Evolutionary conservation across 92 coral and sea anemone genomes (phyloP), one percentile per base, ranked within the genome.

Genomic region (Palythoa grandis): DNA sequence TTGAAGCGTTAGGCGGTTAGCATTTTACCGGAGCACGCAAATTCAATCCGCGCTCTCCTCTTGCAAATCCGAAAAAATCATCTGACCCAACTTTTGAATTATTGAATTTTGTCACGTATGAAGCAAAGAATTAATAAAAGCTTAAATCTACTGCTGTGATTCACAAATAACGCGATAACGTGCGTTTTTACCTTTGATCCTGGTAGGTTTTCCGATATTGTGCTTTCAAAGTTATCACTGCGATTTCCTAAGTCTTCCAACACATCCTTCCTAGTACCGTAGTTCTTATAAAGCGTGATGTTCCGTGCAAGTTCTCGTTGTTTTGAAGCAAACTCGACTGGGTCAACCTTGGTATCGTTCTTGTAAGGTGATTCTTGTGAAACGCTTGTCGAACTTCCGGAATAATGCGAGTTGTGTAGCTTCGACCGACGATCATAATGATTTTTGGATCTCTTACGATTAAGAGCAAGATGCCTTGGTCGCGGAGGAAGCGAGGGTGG

Each of bases 401-500:
- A 92, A 70, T 70, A 87, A 82, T 79, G 84, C 29, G 71, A 76
- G 43, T 83, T 87, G 70, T 78, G 89, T 37, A 70, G 68, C 38
- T 87, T 71, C 69, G 58, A 71, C 39, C 82, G 68, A 4, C 91
- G 88, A 19, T 83, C 71, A 22, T 89, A 78, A 70, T 86, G 88
- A 35, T 70, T 72, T 84, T 87, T 87, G 52, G 91, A 80, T 80
- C 85, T 66, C 24, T 80, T 80, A 47, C 82, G 52, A 8, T 58
- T 29, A 38, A 84, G 83, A 69, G 92, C 86, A 54, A 93, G 85
- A 73, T 90, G 88, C 75, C 92, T 88, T 56, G 95, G 98, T 84
- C 98, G 84, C 39, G 98, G 98, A 14, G 98, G 98, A 35, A 97
- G 85, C 12, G 89, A 85, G 19, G 99, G 99, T 38, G 99, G 99